phyloP scores from a whole-genome alignment of 2,797 vertebrate genomes.

The Pithecia hirsuta region DNA sequence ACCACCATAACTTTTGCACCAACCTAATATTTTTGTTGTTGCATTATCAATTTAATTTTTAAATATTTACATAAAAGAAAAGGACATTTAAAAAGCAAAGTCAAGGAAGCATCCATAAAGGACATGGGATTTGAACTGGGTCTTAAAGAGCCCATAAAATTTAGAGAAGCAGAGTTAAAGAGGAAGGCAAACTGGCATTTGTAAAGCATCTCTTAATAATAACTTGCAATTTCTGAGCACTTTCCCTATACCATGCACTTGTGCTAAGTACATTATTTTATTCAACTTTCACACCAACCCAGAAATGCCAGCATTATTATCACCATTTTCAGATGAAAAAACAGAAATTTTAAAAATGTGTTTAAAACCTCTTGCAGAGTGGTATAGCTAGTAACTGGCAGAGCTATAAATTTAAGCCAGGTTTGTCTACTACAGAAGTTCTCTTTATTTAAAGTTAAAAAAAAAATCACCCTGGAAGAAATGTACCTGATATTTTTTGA shows the following conservation, averaged over 20 bases:
- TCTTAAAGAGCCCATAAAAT: neutral
- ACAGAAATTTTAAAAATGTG: neutral
- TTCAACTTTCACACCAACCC: neutral
- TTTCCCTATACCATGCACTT: neutral
- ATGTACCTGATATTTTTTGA: neutral
- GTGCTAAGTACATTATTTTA: neutral
- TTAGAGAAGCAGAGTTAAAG: neutral
- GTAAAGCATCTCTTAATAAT: neutral
- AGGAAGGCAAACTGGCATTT: neutral
- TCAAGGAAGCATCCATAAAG: neutral
- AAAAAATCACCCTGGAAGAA: neutral
- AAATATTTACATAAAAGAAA: constrained; percentile 29
- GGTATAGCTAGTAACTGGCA: neutral
- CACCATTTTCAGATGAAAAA: neutral
- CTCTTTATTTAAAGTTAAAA: neutral
- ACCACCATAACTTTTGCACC: neutral
- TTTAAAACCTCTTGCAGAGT: neutral
- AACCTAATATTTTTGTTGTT: neutral
- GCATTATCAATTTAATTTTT: neutral
- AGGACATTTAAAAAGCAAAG: neutral
- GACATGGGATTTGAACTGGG: neutral
- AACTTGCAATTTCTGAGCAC: neutral
- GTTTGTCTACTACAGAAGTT: neutral
- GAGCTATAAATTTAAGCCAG: neutral
- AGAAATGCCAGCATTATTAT: neutral